Conservation (phyloP, 1,140 invertebrate genomes). For the Drosophila trapezifrons region DNA sequence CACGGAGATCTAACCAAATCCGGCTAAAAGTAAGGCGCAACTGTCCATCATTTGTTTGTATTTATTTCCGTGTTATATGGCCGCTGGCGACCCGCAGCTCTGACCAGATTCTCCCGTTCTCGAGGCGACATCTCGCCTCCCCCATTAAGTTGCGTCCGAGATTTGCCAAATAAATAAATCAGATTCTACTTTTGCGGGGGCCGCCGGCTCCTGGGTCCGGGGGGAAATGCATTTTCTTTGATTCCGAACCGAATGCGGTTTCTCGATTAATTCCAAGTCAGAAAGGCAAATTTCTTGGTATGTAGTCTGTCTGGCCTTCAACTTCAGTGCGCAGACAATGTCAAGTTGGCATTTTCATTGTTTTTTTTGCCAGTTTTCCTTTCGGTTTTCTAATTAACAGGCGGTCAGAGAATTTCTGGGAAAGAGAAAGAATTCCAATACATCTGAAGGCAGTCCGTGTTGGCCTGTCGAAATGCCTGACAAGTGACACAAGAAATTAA, state of each 20-base stretch:
- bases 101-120: constrained; percentile 22
- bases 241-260: constrained; percentile 41
- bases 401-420: constrained; percentile 32
- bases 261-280: constrained; percentile 35
- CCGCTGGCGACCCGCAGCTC: constrained; percentile 4
- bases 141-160: constrained; percentile 36
- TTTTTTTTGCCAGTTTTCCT: constrained; percentile 16
- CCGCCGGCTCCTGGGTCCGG: constrained; percentile 7
- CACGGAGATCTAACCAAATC: constrained; percentile 31
- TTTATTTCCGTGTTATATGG: constrained; percentile 61
- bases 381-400: constrained; percentile 65
- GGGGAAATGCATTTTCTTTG: constrained; percentile 66
- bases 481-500: constrained; percentile 69
- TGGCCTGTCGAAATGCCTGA: constrained; percentile 62
- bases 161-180: constrained; percentile 72
- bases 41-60: constrained; percentile 52
- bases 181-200: constrained; percentile 55
- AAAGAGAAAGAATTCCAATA: constrained; percentile 49
- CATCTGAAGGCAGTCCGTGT: constrained; percentile 29
- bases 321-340: constrained; percentile 68
- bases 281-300: constrained; percentile 23
- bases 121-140: constrained; percentile 24
- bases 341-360: constrained; percentile 67
- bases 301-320: constrained; percentile 58
- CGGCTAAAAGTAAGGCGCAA: constrained; percentile 65